Evolutionary conservation across 2,113 vertebrate genomes (phyloP).

Genomic region (Illadopsis cleaveri): DNA sequence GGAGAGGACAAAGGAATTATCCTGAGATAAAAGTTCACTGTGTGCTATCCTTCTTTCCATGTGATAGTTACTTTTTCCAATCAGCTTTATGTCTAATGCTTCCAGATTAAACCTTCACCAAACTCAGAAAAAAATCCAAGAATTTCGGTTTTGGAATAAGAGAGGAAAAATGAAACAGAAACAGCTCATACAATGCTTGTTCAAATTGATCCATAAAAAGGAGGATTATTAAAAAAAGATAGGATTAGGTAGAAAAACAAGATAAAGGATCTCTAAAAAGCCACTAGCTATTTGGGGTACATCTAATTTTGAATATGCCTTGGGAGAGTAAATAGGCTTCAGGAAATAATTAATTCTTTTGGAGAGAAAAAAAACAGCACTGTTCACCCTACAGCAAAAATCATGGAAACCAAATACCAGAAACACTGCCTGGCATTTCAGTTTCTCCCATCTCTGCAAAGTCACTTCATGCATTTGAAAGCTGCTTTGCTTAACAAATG

Average conservation of each 20-base stretch:
- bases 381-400: background rate
- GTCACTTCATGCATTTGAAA: background rate
- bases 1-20: background rate
- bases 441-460: background rate
- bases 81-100: background rate
- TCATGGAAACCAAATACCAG: background rate
- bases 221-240: background rate
- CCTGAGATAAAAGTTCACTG: background rate
- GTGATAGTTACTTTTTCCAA: background rate
- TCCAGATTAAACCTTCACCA: background rate
- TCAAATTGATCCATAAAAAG: background rate
- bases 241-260: background rate
- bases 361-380: background rate
- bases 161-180: background rate
- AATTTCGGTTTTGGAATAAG: background rate
- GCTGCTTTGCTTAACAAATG: constrained; percentile 11
- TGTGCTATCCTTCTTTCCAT: background rate
- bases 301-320: background rate
- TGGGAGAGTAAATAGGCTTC: background rate
- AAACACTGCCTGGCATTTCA: background rate
- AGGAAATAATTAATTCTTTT: background rate
- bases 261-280: background rate
- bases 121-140: background rate
- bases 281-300: background rate
- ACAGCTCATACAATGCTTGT: background rate